phyloP scores from a whole-genome alignment of 2,797 vertebrate genomes.

The Lagodon rhomboides region DNA sequence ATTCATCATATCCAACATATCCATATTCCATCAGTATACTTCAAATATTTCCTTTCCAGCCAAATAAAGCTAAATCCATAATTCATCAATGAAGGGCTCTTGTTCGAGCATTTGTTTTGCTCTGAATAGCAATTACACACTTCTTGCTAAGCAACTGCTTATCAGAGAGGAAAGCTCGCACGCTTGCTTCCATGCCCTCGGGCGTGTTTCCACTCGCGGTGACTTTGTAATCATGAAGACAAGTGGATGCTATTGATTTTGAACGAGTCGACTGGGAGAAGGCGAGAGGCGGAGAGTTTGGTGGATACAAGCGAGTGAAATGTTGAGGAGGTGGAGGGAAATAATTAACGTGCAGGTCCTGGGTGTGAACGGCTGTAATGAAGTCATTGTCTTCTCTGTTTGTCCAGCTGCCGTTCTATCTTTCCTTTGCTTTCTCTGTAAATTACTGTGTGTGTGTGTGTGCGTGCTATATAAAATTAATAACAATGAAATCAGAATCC shows the following conservation, averaged over 20 bases:
- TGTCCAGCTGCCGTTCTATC: conserved; percentile 6
- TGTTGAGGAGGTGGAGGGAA: conserved; percentile 3
- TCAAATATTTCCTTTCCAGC: conserved; percentile 32
- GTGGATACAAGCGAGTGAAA: conserved; percentile 13
- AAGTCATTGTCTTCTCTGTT: conserved; percentile 7
- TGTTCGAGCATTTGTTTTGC: conserved; percentile 29
- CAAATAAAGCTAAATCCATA: conserved; percentile 38
- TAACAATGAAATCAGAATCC: conserved; percentile 5
- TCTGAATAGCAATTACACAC: conserved; percentile 37
- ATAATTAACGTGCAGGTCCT: conserved; percentile 16
- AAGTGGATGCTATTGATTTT: conserved; percentile 45
- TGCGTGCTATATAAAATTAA: not conserved
- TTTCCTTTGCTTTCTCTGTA: not conserved
- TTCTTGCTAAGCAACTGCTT: conserved; percentile 27
- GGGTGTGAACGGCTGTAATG: conserved; percentile 23
- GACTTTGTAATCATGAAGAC: conserved; percentile 45
- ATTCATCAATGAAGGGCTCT: conserved; percentile 20
- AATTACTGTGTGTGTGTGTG: conserved; percentile 8
- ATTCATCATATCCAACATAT: conserved; percentile 18
- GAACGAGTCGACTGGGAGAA: conserved; percentile 35
- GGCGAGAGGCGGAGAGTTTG: conserved; percentile 5
- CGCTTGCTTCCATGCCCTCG: conserved; percentile 27
- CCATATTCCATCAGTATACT: conserved; percentile 10
- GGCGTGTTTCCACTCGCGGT: conserved; percentile 21
- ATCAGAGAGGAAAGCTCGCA: conserved; percentile 9